Percentiles rank a stretch among this genome's conserved stretches.
phyloP scores from a whole-genome alignment of 2,113 vertebrate genomes.

The Setophaga coronata region DNA sequence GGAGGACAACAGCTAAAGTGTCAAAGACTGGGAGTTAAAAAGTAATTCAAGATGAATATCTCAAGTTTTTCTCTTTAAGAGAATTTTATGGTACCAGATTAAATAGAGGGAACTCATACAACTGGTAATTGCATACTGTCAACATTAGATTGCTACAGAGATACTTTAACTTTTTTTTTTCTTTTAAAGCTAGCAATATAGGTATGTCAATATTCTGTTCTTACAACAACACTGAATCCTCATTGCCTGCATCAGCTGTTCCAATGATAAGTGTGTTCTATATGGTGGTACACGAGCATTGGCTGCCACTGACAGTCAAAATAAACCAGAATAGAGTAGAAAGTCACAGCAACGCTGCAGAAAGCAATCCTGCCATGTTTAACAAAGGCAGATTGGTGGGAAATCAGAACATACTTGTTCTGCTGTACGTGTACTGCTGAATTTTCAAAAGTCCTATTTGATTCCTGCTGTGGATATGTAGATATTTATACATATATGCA shows the following conservation, averaged over 20 bases:
- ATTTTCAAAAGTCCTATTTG: neutral
- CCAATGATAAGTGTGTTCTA: neutral
- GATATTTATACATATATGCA: neutral
- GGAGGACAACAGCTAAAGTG: neutral
- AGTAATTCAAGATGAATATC: neutral
- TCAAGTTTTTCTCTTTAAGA: neutral
- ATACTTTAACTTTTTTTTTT: neutral
- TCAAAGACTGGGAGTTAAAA: neutral
- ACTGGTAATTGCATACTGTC: neutral
- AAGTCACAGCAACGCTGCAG: neutral
- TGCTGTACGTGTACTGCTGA: neutral
- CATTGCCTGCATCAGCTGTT: neutral
- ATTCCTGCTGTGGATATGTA: neutral
- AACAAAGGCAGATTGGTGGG: neutral
- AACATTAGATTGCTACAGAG: neutral
- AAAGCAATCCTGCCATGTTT: neutral
- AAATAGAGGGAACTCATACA: neutral
- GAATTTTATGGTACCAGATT: neutral
- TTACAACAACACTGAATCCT: neutral
- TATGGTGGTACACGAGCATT: neutral
- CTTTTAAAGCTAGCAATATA: neutral
- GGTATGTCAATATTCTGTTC: neutral
- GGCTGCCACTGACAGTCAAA: neutral
- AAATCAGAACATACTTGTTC: neutral
- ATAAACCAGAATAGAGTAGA: neutral